These are phyloP conservation scores for Dromaius novaehollandiae DNA, from an alignment of 2,113 vertebrate species.

Conservation along the genomic window DNA sequence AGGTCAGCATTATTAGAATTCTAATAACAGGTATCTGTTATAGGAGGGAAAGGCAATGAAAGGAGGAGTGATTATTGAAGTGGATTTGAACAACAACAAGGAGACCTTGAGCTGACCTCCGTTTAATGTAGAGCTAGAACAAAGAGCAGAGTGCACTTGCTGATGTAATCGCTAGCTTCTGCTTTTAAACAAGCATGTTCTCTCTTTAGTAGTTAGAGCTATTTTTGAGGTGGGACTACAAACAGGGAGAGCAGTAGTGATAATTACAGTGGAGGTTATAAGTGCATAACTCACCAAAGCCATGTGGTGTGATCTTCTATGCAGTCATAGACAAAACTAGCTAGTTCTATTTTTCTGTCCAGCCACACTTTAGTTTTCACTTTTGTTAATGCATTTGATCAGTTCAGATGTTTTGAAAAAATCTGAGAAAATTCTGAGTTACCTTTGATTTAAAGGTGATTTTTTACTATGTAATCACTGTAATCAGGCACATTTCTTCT, in stretches of 20 bases:
- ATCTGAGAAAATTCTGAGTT: not conserved
- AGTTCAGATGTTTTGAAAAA: not conserved
- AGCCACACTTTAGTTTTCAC: not conserved
- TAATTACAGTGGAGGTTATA: not conserved
- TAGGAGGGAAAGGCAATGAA: not conserved
- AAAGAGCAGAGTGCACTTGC: not conserved
- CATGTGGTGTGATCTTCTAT: not conserved
- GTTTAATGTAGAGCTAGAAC: not conserved
- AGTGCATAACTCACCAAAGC: not conserved
- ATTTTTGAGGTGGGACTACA: not conserved
- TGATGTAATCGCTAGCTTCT: not conserved
- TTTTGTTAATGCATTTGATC: not conserved
- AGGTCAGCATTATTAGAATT: not conserved
- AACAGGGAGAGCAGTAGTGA: not conserved
- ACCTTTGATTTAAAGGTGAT: not conserved
- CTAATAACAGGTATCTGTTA: not conserved
- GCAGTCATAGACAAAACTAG: not conserved
- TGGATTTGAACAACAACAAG: not conserved
- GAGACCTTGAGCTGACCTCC: not conserved
- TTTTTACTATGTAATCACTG: not conserved
- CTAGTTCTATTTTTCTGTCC: not conserved
- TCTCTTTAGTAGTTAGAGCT: not conserved
- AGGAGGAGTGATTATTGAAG: not conserved
- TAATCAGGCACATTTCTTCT: not conserved
- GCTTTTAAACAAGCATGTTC: fast-evolving